These are phyloP conservation scores for Drosophila barbarae DNA, from an alignment of 2,888 invertebrate genomes.

Conservation along the genomic window DNA sequence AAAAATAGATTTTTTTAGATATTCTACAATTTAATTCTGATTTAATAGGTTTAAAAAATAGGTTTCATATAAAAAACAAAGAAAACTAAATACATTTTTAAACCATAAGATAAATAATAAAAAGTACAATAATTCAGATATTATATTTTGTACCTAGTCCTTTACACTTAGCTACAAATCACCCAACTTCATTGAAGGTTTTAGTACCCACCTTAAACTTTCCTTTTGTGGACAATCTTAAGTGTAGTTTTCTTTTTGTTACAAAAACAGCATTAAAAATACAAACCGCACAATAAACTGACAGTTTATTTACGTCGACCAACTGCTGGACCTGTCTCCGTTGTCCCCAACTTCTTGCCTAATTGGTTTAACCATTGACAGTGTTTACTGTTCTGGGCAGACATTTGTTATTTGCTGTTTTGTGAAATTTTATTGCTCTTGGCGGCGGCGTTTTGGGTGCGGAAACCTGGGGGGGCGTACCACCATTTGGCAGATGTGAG, in stretches of 20 bases:
- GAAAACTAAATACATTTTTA: background rate
- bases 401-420: slow-evolving; percentile 45
- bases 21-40: background rate
- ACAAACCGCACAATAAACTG: slow-evolving; percentile 1
- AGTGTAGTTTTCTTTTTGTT: background rate
- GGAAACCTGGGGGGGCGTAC: slow-evolving; percentile 2
- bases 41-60: background rate
- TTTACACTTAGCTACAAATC: background rate
- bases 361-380: slow-evolving; percentile 16
- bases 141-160: background rate
- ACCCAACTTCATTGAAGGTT: background rate
- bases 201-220: background rate
- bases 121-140: background rate
- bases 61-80: background rate
- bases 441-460: slow-evolving; percentile 9
- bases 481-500: background rate
- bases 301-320: background rate
- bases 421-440: slow-evolving; percentile 37
- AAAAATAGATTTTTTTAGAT: background rate
- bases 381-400: slow-evolving; percentile 32
- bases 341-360: background rate
- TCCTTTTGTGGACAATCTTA: background rate
- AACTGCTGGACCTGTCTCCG: background rate
- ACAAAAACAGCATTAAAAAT: background rate
- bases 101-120: background rate